Evolutionary conservation across 2,113 vertebrate genomes (phyloP).

Genomic region (Leucoraja erinaceus): DNA sequence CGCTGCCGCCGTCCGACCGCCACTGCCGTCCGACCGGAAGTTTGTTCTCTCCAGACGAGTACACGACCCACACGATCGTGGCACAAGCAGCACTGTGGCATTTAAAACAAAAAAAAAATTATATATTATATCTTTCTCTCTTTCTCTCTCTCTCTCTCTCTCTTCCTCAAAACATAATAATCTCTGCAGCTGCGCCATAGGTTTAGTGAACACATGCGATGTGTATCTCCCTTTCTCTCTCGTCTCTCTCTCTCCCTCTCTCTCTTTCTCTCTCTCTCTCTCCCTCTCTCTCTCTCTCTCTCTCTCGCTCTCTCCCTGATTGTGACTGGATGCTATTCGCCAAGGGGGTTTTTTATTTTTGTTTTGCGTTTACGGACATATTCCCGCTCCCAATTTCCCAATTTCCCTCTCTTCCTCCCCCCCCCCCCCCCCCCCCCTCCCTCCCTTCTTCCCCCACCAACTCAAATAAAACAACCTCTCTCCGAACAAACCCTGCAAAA

Average conservation of each 20-base stretch:
- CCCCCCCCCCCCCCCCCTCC: neutral
- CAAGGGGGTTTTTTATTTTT: neutral
- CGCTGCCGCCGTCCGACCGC: neutral
- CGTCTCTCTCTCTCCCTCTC: too few species aligned
- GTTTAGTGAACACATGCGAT: neutral
- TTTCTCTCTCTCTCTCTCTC: neutral
- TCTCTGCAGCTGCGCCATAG: neutral
- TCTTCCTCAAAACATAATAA: neutral
- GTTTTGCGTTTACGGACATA: neutral
- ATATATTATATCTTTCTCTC: too few species aligned
- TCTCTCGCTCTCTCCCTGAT: neutral
- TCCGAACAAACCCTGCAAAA: neutral
- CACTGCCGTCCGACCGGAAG: neutral
- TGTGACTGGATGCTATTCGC: neutral
- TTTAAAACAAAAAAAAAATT: neutral
- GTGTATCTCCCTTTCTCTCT: neutral
- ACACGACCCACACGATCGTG: neutral
- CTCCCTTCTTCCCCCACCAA: neutral
- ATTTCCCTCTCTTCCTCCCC: too few species aligned
- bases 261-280: too few species aligned
- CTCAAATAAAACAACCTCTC: neutral
- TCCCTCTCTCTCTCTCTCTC: too few species aligned
- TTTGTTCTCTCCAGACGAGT: conserved; percentile 15
- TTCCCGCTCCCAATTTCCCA: neutral
- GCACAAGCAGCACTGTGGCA: conserved; percentile 4